These are phyloP conservation scores for Bergia puertoricense DNA, from an alignment of 92 coral and sea anemone genomes.

Conservation along the genomic window DNA sequence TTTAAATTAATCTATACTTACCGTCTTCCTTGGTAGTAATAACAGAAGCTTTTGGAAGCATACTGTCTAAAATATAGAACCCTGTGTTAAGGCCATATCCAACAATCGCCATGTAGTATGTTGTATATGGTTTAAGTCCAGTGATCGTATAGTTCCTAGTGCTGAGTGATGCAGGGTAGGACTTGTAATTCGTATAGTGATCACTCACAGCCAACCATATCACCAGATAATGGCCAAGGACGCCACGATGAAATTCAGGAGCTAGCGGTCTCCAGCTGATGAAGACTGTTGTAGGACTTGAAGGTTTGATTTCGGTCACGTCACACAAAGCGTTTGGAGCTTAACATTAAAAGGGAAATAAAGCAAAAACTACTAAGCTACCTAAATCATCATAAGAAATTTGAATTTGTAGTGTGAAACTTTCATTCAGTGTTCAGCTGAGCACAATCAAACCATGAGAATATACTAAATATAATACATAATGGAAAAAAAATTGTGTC, in stretches of 20 bases:
- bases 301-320: constrained; percentile 8
- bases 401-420: not conserved
- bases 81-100: not conserved
- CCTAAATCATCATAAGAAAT: not conserved
- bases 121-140: constrained; percentile 38
- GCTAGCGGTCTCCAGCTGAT: constrained; percentile 39
- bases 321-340: constrained; percentile 39
- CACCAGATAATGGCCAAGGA: constrained; percentile 21
- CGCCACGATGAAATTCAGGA: constrained; percentile 43
- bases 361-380: too few species aligned
- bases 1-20: not conserved
- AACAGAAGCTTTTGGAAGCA: not conserved
- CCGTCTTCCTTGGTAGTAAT: constrained; percentile 1
- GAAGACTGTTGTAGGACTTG: constrained; percentile 41
- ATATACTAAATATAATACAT: too few species aligned
- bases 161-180: not conserved
- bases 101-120: constrained; percentile 12
- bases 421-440: too few species aligned
- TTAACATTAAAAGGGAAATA: not conserved
- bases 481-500: too few species aligned
- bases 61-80: not conserved
- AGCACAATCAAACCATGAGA: too few species aligned
- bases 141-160: constrained; percentile 19
- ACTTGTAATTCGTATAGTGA: constrained; percentile 1
- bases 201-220: constrained; percentile 21